phyloP scores from a whole-genome alignment of 1,140 invertebrate genomes.

The Pseudomyrmex pallidus region DNA sequence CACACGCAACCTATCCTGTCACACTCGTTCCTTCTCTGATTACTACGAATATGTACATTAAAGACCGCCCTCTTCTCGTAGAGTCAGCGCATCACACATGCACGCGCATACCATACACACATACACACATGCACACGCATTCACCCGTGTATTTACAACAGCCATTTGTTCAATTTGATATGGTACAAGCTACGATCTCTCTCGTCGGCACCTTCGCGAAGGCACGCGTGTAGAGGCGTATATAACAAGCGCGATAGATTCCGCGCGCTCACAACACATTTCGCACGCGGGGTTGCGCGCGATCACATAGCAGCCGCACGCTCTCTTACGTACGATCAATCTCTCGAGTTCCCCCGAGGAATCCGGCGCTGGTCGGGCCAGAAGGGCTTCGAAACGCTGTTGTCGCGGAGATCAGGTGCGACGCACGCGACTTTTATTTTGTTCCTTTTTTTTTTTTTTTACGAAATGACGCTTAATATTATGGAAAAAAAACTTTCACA shows the following conservation, averaged over 20 bases:
- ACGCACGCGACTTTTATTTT: background rate
- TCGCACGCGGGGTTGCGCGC: background rate
- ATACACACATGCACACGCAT: background rate
- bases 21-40: slow-evolving; percentile 22
- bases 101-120: background rate
- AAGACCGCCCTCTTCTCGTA: slow-evolving; percentile 25
- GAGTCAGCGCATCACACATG: background rate
- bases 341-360: slow-evolving; percentile 7
- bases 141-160: slow-evolving; percentile 54
- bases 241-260: slow-evolving; percentile 1
- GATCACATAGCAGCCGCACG: background rate
- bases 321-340: slow-evolving; percentile 8
- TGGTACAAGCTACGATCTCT: slow-evolving; percentile 46
- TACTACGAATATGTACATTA: slow-evolving; percentile 45
- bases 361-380: slow-evolving; percentile 19
- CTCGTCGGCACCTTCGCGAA: slow-evolving; percentile 41
- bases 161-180: slow-evolving; percentile 57
- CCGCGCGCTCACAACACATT: background rate
- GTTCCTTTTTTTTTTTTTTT: background rate
- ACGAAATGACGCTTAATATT: slow-evolving; percentile 35
- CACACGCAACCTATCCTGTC: slow-evolving; percentile 25
- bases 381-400: slow-evolving; percentile 33
- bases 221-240: slow-evolving; percentile 33
- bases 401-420: slow-evolving; percentile 39
- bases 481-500: background rate